These are phyloP conservation scores for Palaemon carinicauda DNA, from an alignment of 1,140 invertebrate species.

Conservation along the genomic window DNA sequence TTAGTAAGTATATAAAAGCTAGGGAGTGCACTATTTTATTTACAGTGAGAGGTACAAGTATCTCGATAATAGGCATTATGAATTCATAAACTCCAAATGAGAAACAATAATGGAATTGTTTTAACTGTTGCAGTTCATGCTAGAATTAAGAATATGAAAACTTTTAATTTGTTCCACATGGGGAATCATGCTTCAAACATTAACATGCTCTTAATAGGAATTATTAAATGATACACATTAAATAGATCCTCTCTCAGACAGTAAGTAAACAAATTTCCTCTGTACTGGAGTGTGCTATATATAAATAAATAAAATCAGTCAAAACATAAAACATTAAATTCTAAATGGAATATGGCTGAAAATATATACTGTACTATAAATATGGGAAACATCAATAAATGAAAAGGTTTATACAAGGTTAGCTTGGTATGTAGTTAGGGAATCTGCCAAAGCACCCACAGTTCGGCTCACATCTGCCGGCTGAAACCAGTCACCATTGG, in stretches of 20 bases:
- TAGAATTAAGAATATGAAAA: slow-evolving; percentile 20
- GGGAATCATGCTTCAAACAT: slow-evolving; percentile 44
- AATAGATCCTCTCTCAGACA: slow-evolving; percentile 4
- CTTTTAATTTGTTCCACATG: slow-evolving; percentile 18
- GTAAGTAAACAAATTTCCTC: neutral
- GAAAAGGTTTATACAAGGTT: slow-evolving; percentile 25
- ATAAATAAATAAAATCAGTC: neutral
- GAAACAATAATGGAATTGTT: slow-evolving; percentile 38
- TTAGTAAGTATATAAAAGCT: slow-evolving; percentile 45
- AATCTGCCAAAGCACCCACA: slow-evolving; percentile 39
- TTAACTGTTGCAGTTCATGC: slow-evolving; percentile 31
- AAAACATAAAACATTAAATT: slow-evolving; percentile 30
- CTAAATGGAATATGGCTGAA: neutral
- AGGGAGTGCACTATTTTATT: slow-evolving; percentile 45
- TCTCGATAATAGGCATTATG: slow-evolving; percentile 30
- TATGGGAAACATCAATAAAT: neutral
- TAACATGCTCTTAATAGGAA: slow-evolving; percentile 37
- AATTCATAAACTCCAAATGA: slow-evolving; percentile 25
- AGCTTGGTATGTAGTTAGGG: slow-evolving; percentile 41
- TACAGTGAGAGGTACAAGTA: slow-evolving; percentile 47
- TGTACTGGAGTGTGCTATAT: slow-evolving; percentile 27
- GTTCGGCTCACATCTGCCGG: slow-evolving; percentile 43
- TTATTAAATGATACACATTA: slow-evolving; percentile 22
- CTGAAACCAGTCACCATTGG: slow-evolving; percentile 33
- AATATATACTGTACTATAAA: neutral